These are phyloP conservation scores for Noturus placidus DNA, from an alignment of 2,113 vertebrate genomes.

Conservation along the genomic window DNA sequence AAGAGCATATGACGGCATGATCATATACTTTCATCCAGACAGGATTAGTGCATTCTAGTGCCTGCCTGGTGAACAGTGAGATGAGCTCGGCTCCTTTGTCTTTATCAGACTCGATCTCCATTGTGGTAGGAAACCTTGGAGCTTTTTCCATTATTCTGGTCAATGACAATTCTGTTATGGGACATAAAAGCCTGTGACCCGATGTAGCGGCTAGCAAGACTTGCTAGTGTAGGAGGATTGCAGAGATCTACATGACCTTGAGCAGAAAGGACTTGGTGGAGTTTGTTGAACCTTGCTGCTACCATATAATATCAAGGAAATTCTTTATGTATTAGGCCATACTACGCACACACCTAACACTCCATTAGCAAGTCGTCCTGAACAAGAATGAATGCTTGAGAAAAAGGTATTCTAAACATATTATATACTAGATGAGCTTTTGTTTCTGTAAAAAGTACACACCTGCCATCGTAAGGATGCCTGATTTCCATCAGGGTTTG, in stretches of 20 bases:
- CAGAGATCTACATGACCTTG: neutral
- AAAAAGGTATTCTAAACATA: neutral
- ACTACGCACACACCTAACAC: neutral
- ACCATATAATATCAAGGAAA: neutral
- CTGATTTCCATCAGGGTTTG: neutral
- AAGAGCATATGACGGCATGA: neutral
- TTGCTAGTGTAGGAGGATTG: neutral
- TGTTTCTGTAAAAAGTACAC: neutral
- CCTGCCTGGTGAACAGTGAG: neutral
- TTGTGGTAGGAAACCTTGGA: neutral
- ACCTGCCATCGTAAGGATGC: neutral
- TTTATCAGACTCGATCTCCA: neutral
- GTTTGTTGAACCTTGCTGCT: neutral
- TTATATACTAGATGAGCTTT: too few species aligned
- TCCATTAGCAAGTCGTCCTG: neutral
- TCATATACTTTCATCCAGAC: neutral
- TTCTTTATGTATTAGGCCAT: neutral
- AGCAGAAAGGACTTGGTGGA: neutral
- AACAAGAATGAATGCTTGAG: neutral
- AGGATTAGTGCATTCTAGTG: neutral
- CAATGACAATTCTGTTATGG: neutral
- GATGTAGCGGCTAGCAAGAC: neutral
- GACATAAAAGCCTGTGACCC: neutral
- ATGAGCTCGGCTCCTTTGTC: neutral
- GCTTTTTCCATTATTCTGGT: slow-evolving; percentile 11